These are phyloP conservation scores for Siniperca knerii DNA, from an alignment of 2,113 vertebrate genomes.

Conservation along the genomic window DNA sequence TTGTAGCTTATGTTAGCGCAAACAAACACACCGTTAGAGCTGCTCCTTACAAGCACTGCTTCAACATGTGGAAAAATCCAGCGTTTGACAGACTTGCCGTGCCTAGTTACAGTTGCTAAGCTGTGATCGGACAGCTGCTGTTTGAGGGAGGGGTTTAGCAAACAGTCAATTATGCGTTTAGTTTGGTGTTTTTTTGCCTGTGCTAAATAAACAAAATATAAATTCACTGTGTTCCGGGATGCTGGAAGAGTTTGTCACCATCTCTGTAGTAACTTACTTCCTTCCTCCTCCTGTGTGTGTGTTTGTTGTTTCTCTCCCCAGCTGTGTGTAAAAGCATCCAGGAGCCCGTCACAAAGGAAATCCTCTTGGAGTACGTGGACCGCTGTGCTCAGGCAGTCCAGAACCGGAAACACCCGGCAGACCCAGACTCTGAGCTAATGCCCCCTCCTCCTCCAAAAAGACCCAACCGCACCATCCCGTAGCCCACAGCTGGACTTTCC, in stretches of 20 bases:
- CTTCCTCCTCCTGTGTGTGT: conserved; percentile 23
- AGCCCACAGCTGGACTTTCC: conserved; percentile 46
- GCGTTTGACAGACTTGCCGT: too few species aligned
- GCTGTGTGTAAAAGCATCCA: conserved; percentile 97
- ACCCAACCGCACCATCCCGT: conserved; percentile 85
- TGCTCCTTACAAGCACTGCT: too few species aligned
- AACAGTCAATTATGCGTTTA: neutral
- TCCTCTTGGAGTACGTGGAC: conserved; percentile 94
- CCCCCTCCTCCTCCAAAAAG: conserved; percentile 96
- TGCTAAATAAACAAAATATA: neutral
- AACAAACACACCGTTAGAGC: too few species aligned
- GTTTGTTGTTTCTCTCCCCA: conserved; percentile 67
- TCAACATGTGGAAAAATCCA: too few species aligned
- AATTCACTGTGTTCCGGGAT: neutral
- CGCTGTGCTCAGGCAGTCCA: conserved; percentile 87
- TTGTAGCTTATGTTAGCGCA: neutral
- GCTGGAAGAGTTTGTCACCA: conserved; percentile 14
- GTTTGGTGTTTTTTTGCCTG: neutral
- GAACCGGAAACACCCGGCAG: conserved; percentile 87
- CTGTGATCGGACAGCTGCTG: too few species aligned
- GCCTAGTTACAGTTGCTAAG: too few species aligned
- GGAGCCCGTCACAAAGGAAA: conserved; percentile 96
- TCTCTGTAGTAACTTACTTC: conserved; percentile 49
- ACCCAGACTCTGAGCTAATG: conserved; percentile 95
- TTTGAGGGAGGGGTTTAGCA: neutral